Evolutionary conservation across 2,888 invertebrate species (phyloP), one percentile per base, ranked within the genome.

Genomic region (Galerucella pusilla): DNA sequence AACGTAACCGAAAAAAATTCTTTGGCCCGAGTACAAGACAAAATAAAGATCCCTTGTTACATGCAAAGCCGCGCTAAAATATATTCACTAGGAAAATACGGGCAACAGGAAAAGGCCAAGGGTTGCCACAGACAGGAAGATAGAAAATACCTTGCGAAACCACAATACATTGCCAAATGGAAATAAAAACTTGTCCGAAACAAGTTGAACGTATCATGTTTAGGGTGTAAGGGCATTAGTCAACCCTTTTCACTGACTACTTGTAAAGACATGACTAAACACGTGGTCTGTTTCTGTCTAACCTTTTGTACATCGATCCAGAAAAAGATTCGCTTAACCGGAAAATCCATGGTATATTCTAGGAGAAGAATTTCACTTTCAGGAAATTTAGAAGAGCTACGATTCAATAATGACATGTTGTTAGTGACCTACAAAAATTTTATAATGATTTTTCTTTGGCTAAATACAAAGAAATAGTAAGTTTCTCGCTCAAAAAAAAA

Each of bases 211-310:
- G 81, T 80, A 80, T 80, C 81, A 77, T 80, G 78, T 76, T 79
- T 35, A 42, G 64, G 75, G 79, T 67, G 75, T 78, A 71, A 67
- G 75, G 81, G 82, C 84, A 84, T 85, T 84, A 84, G 83, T 85
- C 83, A 84, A 85, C 85, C 85, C 85, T 85, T 83, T 84, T 85
- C 84, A 85, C 83, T 80, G 80, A 79, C 79, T 81, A 80, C 80
- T 75, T 7, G 81, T 28, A 80, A 82, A 83, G 84, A 82, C 82
- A 82, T 80, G 80, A 79, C 79, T 76, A 81, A 83, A 84, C 85
- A 83, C 84, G 83, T 80, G 83, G 84, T 82, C 77, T 75, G 77
- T 78, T 76, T 79, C 78, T 73, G 67, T 74, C 72, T 67, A 68
- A 70, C 72, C 66, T 77, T 77, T 70, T 46, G 4, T 49, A 52